Conservation (phyloP, 2,888 invertebrate genomes). For the Villa cingulata region DNA sequence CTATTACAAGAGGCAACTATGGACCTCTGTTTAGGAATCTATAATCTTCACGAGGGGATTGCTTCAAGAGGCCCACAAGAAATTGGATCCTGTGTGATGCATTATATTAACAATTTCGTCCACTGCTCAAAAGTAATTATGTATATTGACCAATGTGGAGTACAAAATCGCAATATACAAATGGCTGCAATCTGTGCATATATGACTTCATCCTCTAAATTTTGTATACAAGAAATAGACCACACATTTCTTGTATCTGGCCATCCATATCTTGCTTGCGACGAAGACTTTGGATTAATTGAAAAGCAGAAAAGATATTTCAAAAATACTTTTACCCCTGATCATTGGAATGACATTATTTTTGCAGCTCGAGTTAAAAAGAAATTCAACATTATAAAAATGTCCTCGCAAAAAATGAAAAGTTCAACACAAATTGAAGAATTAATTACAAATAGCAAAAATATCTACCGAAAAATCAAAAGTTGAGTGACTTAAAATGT, state of each 20-base stretch:
- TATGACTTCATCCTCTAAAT: conserved; percentile 7
- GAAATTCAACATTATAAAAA: conserved; percentile 11
- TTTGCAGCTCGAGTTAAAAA: conserved; percentile 3
- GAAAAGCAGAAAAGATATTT: not conserved
- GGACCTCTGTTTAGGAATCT: conserved; percentile 8
- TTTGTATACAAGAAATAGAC: not conserved
- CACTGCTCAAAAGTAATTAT: conserved; percentile 9
- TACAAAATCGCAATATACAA: conserved; percentile 11
- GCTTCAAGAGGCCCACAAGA: conserved; percentile 9
- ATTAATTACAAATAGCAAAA: conserved; percentile 13
- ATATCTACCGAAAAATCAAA: conserved; percentile 8
- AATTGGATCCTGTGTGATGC: conserved; percentile 8
- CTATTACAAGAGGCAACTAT: conserved; percentile 11
- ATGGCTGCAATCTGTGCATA: conserved; percentile 9
- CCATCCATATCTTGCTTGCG: conserved; percentile 11
- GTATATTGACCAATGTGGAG: too few species aligned
- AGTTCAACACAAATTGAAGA: conserved; percentile 7
- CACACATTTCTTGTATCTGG: too few species aligned
- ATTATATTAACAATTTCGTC: conserved; percentile 7
- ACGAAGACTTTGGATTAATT: conserved; percentile 1
- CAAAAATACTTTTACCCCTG: conserved; percentile 9
- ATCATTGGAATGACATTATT: conserved; percentile 5
- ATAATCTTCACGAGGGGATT: conserved; percentile 4
- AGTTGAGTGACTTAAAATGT: not conserved
- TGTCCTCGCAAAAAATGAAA: conserved; percentile 6